Evolutionary conservation across 2,797 vertebrate species (phyloP).

Genomic region (Babyrousa celebensis): DNA sequence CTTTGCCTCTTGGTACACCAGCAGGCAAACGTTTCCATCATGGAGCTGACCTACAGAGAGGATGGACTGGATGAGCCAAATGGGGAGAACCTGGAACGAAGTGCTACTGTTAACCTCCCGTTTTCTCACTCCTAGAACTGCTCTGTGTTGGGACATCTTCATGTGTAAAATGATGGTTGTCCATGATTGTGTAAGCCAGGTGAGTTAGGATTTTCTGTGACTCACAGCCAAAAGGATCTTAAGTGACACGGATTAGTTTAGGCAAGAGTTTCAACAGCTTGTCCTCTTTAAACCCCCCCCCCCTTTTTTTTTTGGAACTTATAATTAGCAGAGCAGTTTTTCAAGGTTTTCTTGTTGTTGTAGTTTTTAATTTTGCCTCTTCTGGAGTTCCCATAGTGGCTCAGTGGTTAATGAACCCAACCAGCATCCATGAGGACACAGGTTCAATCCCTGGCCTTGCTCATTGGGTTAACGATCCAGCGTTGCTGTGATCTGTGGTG

Average conservation of each 20-base stretch:
- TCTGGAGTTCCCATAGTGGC: no score
- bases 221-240: constrained; percentile 17
- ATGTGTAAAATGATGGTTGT: background rate
- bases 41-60: background rate
- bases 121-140: background rate
- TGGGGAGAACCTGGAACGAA: background rate
- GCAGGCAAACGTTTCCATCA: background rate
- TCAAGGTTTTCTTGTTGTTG: background rate
- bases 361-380: background rate
- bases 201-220: constrained; percentile 30
- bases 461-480: no score
- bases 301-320: background rate
- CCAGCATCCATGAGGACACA: no score
- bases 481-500: no score
- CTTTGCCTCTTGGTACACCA: background rate
- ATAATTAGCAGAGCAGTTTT: background rate
- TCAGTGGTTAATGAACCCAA: no score
- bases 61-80: background rate
- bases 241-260: constrained; percentile 7
- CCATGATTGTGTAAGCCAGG: background rate
- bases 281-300: background rate
- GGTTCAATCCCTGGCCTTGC: no score
- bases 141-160: background rate
- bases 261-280: constrained; percentile 3
- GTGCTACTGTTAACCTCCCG: background rate